These are phyloP conservation scores for Berghia stephanieae DNA, from an alignment of 1,140 invertebrate genomes.

Conservation along the genomic window DNA sequence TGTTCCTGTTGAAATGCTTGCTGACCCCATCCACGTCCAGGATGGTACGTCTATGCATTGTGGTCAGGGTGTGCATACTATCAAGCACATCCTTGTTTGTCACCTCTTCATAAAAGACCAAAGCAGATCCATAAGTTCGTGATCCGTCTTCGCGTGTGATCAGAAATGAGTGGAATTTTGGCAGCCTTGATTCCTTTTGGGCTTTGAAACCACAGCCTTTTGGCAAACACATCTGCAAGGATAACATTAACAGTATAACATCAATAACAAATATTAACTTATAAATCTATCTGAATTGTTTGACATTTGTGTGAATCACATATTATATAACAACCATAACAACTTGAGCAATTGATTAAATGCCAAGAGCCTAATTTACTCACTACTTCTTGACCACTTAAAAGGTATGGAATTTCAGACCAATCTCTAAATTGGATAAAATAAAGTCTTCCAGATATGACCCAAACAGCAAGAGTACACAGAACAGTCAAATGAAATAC, in stretches of 20 bases:
- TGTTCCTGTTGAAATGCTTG: slow-evolving; percentile 87
- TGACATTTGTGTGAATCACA: too few species aligned
- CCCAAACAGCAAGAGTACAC: too few species aligned
- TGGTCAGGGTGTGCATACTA: slow-evolving; percentile 93
- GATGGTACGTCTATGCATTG: slow-evolving; percentile 76
- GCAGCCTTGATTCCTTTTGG: slow-evolving; percentile 88
- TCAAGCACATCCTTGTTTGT: slow-evolving; percentile 89
- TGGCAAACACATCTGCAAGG: slow-evolving; percentile 85
- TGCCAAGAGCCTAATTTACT: too few species aligned
- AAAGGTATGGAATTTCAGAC: too few species aligned
- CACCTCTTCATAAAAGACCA: slow-evolving; percentile 96
- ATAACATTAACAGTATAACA: slow-evolving; percentile 1
- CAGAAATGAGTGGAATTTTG: slow-evolving; percentile 95
- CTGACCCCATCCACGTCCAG: slow-evolving; percentile 35
- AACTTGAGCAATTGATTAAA: too few species aligned
- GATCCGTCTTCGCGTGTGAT: slow-evolving; percentile 96
- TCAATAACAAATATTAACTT: background rate
- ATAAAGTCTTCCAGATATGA: too few species aligned
- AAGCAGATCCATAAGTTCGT: slow-evolving; percentile 90
- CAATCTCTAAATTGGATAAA: too few species aligned
- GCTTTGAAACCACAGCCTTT: slow-evolving; percentile 92
- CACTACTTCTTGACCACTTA: too few species aligned
- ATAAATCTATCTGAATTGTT: slow-evolving; percentile 1
- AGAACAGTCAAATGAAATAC: too few species aligned
- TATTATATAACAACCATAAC: too few species aligned